These are phyloP conservation scores for Mongoloraphidia duomilia DNA, from an alignment of 2,888 invertebrate genomes.

Conservation along the genomic window DNA sequence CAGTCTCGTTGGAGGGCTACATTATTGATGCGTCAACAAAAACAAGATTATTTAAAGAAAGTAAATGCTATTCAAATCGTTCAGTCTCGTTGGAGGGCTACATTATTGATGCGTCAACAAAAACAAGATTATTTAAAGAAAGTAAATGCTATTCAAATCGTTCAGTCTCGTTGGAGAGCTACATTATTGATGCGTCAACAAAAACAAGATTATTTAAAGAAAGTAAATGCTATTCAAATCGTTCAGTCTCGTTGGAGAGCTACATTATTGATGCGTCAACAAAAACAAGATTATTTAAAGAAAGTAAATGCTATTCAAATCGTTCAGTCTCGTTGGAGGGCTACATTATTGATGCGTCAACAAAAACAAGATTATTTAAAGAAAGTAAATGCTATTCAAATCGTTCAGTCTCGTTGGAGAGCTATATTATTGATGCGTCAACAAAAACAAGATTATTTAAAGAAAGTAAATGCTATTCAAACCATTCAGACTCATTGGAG, in stretches of 20 bases:
- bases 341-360: not conserved
- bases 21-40: conserved; percentile 17
- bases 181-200: conserved; percentile 27
- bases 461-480: too few species aligned
- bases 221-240: conserved; percentile 10
- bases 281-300: too few species aligned
- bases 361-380: conserved; percentile 15
- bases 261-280: too few species aligned
- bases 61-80: conserved; percentile 15
- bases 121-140: conserved; percentile 22
- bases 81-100: conserved; percentile 15
- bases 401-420: conserved; percentile 4
- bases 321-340: conserved; percentile 7
- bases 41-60: conserved; percentile 19
- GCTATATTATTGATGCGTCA: too few species aligned
- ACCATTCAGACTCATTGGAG: too few species aligned
- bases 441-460: too few species aligned
- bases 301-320: not conserved
- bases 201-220: conserved; percentile 16
- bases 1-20: conserved; percentile 29
- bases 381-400: not conserved
- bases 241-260: too few species aligned
- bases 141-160: conserved; percentile 20
- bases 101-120: not conserved
- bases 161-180: conserved; percentile 30